Evolutionary conservation across 30 jellyfish, hydroid and myxozoan species (phyloP), one percentile per base, ranked within the genome.

Genomic region (Aurelia sp.): DNA sequence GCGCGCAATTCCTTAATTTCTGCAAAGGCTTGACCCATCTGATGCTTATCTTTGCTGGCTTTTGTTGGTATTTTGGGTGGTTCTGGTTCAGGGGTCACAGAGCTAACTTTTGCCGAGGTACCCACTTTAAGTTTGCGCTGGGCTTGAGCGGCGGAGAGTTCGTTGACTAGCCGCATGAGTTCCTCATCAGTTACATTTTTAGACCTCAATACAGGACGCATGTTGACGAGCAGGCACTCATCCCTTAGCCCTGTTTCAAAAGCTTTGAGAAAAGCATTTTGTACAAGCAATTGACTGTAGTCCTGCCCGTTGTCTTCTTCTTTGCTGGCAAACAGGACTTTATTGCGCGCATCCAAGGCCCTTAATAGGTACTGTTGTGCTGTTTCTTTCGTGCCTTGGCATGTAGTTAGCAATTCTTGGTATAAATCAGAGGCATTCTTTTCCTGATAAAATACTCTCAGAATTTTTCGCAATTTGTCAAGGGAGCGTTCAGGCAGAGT

Each of bases 271-370:
- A 63, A 63, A 44, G 74, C 74, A 63, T 63, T 63, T 17, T 63
- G 35, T 13, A 63, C 74, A 10, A 4, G 18, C 31, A 20, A 40
- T 20, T 35, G 31, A 44, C 74, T 44, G 40, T 63, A 63, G n/a
- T 63, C 74, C 40, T 63, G 74, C 18, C 40, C 38, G 18, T 20
- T 63, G 19, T 44, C 74, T 70, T 70, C 81, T 70, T 67, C 81
- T 22, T 70, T 48, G 24, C 27, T 35, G 64, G 64, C 81, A 70
- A 70, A 70, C 62, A 70, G 81, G 69, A 70, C 64, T 48, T 70
- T 70, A 6, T 70, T 40, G 24, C 64, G 62, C 31, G 74, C 74
- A 63, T 63, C 24, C 38, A 63, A 63, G 19, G 38, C 50, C 66
- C 66, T 40, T 57, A 70, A 13, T 48, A 48, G 62, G 44, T 21